These are phyloP conservation scores for Drosophila neocordata DNA, from an alignment of 1,140 invertebrate genomes.

Conservation along the genomic window DNA sequence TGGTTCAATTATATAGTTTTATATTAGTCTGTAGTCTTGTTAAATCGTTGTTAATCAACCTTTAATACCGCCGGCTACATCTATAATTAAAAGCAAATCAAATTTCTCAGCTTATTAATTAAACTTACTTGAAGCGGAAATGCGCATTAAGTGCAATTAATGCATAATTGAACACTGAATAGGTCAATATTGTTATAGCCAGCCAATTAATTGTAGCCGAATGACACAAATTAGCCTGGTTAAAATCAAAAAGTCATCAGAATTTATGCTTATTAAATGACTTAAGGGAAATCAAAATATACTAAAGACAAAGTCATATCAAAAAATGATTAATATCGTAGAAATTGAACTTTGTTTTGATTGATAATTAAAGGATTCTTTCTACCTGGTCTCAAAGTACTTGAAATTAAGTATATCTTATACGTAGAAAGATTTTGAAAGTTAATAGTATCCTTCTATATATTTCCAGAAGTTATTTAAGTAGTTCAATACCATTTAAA, in stretches of 20 bases:
- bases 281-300: neutral
- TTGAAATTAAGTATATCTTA: too few species aligned
- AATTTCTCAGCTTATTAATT: constrained; percentile 39
- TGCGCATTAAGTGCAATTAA: constrained; percentile 75
- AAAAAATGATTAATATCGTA: too few species aligned
- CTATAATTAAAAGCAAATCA: constrained; percentile 47
- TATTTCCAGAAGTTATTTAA: too few species aligned
- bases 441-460: too few species aligned
- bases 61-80: constrained; percentile 6
- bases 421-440: too few species aligned
- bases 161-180: constrained; percentile 71
- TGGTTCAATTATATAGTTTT: neutral
- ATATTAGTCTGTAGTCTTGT: neutral
- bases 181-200: constrained; percentile 16
- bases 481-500: too few species aligned
- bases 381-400: too few species aligned
- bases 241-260: constrained; percentile 18
- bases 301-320: too few species aligned
- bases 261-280: neutral
- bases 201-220: constrained; percentile 62
- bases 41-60: neutral
- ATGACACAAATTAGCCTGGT: constrained; percentile 25
- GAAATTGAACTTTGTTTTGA: too few species aligned
- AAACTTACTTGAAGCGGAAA: constrained; percentile 60
- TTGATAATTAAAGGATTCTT: too few species aligned